phyloP scores from a whole-genome alignment of 2,113 vertebrate genomes.

The Pantherophis guttatus region DNA sequence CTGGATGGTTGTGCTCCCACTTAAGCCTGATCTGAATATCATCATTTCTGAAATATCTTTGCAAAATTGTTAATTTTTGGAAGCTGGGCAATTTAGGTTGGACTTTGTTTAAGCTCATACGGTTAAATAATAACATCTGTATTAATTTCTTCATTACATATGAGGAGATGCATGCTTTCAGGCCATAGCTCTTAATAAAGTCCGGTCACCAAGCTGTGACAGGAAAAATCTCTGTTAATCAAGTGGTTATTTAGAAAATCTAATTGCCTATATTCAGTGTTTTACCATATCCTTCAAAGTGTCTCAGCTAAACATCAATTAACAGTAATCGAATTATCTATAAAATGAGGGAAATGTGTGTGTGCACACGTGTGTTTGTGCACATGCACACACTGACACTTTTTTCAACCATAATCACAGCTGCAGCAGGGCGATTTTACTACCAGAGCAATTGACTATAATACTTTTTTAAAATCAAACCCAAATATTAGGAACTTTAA shows the following conservation, averaged over 20 bases:
- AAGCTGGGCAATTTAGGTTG: not conserved
- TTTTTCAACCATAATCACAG: not conserved
- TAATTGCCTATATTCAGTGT: conserved; percentile 10
- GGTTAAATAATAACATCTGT: conserved; percentile 1
- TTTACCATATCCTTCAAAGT: not conserved
- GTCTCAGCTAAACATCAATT: not conserved
- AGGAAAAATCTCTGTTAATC: conserved; percentile 13
- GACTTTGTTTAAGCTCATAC: not conserved
- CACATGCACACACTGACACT: not conserved
- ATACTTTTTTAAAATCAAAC: not conserved
- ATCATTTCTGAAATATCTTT: not conserved
- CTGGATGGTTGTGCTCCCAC: not conserved
- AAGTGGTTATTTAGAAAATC: not conserved
- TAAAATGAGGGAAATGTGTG: not conserved
- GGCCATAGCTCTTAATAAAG: not conserved
- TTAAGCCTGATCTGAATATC: not conserved
- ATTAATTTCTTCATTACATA: conserved; percentile 10
- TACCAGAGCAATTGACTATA: not conserved
- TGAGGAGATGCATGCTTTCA: not conserved
- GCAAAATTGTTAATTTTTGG: not conserved
- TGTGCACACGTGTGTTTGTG: not conserved
- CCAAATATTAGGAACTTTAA: not conserved
- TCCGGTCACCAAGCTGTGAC: conserved; percentile 3
- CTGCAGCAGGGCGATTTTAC: not conserved
- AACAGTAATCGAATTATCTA: not conserved